Evolutionary conservation across 2,113 vertebrate species (phyloP), one percentile per base, ranked within the genome.

Genomic region (Ondatra zibethicus): DNA sequence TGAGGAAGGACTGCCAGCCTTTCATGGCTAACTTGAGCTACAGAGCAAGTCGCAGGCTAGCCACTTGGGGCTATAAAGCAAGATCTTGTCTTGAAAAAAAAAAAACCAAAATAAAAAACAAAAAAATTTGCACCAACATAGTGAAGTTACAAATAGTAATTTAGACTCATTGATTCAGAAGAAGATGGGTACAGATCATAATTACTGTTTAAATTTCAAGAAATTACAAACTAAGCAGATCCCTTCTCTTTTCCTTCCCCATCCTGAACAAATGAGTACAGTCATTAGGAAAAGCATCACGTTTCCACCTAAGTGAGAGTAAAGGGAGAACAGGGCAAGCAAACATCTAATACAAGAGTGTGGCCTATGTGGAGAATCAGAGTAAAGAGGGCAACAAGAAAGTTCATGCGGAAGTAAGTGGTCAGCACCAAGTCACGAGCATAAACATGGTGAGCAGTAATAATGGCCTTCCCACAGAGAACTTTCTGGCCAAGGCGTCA

Each of bases 191-290:
- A 61, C 31, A 25, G 17, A 10, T 39, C 47, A 47, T 47, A 7
- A 47, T 58, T 52, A 73, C 61, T 88, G 13, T 66, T 95, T 89
- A 39, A 65, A 85, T 78, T 96, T 84, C 65, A 29, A 81, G 55
- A 96, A 50, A 85, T 92, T 25, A 91, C 17, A 93, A 93, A 87
- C 39, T 65, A 92, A 63, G 68, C 31, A 89, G 13, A 90, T 12
- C 27, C 1, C 31, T 90, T 82, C 82, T 55, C 47, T 29, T 93
- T 23, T 13, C 45, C 52, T 63, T 95, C 7, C 17, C 16, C 25
- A 73, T 93, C 27, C 27, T 86, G 36, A 97, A 88, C 8, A 73
- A 90, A 45, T 94, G 45, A 87, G 9, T 92, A 47, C 94, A 91
- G 33, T 70, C 52, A 78, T 78, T 84, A 90, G 61, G 66, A 65